A percentile compares a stretch with the other conserved stretches of the same genome.
These are phyloP conservation scores for Stratiomys singularior DNA, from an alignment of 2,888 invertebrate species.

Conservation along the genomic window DNA sequence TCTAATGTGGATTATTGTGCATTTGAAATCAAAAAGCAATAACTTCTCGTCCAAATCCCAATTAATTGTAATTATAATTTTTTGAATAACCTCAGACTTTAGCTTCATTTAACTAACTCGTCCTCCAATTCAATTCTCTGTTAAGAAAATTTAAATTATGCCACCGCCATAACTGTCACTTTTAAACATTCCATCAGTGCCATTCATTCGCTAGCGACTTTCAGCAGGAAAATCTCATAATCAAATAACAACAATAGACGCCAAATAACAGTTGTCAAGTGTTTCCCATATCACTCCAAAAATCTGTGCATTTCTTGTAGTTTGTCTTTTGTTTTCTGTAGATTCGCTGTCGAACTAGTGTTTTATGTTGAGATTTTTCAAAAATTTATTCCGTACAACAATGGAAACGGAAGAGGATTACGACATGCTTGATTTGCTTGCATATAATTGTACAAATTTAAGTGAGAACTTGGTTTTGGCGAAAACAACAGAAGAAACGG, in stretches of 20 bases:
- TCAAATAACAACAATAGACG: not conserved
- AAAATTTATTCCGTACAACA: slow-evolving; percentile 45
- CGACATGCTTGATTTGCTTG: slow-evolving; percentile 61
- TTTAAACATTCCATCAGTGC: too few relatives aligned
- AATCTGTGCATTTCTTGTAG: not conserved
- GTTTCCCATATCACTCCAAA: not conserved
- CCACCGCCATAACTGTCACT: too few relatives aligned
- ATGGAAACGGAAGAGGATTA: slow-evolving; percentile 56
- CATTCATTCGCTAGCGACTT: too few relatives aligned
- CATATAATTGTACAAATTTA: slow-evolving; percentile 69
- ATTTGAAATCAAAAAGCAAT: too few relatives aligned
- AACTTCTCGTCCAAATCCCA: too few relatives aligned
- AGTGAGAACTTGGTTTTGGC: slow-evolving; percentile 64
- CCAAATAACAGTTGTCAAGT: not conserved
- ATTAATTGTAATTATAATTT: too few relatives aligned
- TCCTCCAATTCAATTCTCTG: too few relatives aligned
- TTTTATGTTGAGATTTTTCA: slow-evolving; percentile 51
- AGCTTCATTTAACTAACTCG: too few relatives aligned
- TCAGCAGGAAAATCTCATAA: not conserved
- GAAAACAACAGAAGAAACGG: slow-evolving; percentile 65
- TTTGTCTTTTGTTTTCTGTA: slow-evolving; percentile 16
- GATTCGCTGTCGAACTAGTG: not conserved
- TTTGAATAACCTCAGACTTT: too few relatives aligned
- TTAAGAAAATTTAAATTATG: too few relatives aligned
- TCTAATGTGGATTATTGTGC: too few relatives aligned